phyloP scores from a whole-genome alignment of 2,797 vertebrate species.

The Anguilla anguilla region DNA sequence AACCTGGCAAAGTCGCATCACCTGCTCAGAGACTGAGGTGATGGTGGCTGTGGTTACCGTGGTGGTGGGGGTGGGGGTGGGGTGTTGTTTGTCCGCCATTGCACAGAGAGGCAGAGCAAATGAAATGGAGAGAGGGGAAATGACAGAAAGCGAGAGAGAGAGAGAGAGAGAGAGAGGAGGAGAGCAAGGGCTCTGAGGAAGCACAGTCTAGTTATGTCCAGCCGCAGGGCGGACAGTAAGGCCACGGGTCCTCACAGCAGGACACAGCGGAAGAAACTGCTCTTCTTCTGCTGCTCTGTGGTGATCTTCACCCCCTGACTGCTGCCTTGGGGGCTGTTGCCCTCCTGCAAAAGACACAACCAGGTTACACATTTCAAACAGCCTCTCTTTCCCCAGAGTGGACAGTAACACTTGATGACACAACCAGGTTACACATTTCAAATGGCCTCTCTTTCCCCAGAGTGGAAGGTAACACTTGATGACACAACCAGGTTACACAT shows the following conservation, averaged over 20 bases:
- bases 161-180: slow-evolving; percentile 24
- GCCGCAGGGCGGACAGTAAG: slow-evolving; percentile 65
- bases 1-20: slow-evolving; percentile 33
- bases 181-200: slow-evolving; percentile 67
- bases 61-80: neutral
- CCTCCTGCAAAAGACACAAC: slow-evolving; percentile 78
- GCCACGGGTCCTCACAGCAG: slow-evolving; percentile 85
- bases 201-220: slow-evolving; percentile 82
- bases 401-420: neutral
- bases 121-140: slow-evolving; percentile 23
- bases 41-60: neutral
- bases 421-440: neutral
- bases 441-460: neutral
- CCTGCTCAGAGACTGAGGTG: neutral
- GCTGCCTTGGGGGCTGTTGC: slow-evolving; percentile 88
- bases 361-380: neutral
- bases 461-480: neutral
- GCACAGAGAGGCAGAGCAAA: neutral
- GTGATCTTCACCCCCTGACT: slow-evolving; percentile 93
- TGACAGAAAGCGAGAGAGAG: slow-evolving; percentile 24
- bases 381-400: neutral
- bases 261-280: slow-evolving; percentile 94
- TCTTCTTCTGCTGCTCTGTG: slow-evolving; percentile 91
- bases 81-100: neutral
- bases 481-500: neutral